phyloP scores from a whole-genome alignment of 2,113 vertebrate species.

The Tragelaphus buxtoni region DNA sequence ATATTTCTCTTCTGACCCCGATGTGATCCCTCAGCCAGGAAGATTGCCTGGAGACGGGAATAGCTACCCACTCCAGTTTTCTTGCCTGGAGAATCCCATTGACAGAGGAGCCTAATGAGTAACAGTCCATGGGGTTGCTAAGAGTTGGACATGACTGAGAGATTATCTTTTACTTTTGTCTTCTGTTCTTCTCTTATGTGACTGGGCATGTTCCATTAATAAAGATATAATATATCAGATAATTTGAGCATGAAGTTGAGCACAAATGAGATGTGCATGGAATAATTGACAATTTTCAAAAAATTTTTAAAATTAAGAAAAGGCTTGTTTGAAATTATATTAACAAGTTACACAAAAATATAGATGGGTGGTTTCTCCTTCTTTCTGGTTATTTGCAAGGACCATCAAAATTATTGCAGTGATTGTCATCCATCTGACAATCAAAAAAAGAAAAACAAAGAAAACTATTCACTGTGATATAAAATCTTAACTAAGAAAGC shows the following conservation, averaged over 20 bases:
- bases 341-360: not conserved
- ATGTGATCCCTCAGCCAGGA: not conserved
- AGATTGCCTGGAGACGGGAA: not conserved
- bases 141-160: not conserved
- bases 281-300: not conserved
- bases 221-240: not conserved
- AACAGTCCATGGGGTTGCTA: not conserved
- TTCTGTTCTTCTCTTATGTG: not conserved
- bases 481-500: not conserved
- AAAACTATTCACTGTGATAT: not conserved
- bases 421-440: not conserved
- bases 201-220: not conserved
- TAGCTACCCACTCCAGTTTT: not conserved
- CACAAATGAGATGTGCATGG: not conserved
- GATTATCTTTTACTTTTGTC: not conserved
- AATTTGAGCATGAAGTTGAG: not conserved
- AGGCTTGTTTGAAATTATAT: not conserved
- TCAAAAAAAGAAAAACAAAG: not conserved
- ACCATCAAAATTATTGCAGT: constrained; percentile 6
- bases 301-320: not conserved
- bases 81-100: not conserved
- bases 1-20: not conserved
- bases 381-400: not conserved
- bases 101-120: not conserved
- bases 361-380: not conserved